Evolutionary conservation across 2,888 invertebrate genomes (phyloP).

Genomic region (Protodeltote pygarga): DNA sequence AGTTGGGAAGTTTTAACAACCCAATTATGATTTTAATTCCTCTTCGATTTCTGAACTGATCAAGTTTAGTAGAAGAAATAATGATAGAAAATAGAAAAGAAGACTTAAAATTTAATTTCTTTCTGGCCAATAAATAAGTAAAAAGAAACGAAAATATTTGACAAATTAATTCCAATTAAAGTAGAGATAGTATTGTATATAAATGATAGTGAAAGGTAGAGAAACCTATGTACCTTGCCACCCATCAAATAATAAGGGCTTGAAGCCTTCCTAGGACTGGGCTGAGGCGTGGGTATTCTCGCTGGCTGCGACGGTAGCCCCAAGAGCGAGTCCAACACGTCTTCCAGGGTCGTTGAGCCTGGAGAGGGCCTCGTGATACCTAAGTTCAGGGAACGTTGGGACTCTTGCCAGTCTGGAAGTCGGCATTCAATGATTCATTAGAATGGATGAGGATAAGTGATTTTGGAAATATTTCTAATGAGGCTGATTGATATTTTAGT

Average conservation of each 20-base stretch:
- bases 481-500: not conserved
- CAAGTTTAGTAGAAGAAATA: slow-evolving; percentile 6
- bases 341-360: slow-evolving; percentile 95
- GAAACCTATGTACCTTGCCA: slow-evolving; percentile 73
- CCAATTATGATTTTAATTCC: not conserved
- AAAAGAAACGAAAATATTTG: no score
- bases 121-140: no score
- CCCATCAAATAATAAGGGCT: slow-evolving; percentile 83
- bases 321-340: slow-evolving; percentile 96
- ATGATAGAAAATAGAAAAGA: no score
- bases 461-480: slow-evolving; percentile 1
- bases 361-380: slow-evolving; percentile 90
- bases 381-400: slow-evolving; percentile 82
- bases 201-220: slow-evolving; percentile 33
- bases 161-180: no score
- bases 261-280: slow-evolving; percentile 80
- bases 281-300: slow-evolving; percentile 91
- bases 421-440: slow-evolving; percentile 48
- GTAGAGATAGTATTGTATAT: no score
- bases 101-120: not conserved
- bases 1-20: slow-evolving; percentile 35
- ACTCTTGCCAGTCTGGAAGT: slow-evolving; percentile 84
- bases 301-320: slow-evolving; percentile 92
- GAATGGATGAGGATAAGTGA: slow-evolving; percentile 34
- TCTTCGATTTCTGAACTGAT: not conserved